A percentile compares a stretch with the other conserved stretches of the same genome.
Evolutionary conservation across 2,888 invertebrate species (phyloP).

Genomic region (Dendrolimus pini): DNA sequence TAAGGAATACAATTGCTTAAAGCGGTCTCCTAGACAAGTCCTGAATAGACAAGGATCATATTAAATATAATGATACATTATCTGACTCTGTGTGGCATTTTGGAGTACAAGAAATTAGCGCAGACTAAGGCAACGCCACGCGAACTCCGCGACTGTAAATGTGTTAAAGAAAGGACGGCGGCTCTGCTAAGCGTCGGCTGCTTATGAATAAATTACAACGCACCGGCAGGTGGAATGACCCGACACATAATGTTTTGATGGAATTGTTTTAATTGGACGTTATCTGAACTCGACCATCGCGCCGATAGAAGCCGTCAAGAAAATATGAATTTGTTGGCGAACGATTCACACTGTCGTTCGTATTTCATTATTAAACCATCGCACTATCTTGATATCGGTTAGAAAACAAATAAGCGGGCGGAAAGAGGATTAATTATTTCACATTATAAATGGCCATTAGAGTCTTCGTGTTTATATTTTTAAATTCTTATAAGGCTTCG

Average conservation of each 20-base stretch:
- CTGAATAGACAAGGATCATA: too few species aligned
- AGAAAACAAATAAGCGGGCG: constrained; percentile 54
- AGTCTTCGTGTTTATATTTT: background rate
- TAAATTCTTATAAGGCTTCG: background rate
- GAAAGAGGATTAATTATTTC: constrained; percentile 36
- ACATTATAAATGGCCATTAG: constrained; percentile 18
- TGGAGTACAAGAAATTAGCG: too few species aligned
- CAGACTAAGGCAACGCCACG: constrained; percentile 2
- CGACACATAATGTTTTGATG: constrained; percentile 75
- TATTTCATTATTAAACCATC: constrained; percentile 38
- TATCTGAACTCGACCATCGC: constrained; percentile 62
- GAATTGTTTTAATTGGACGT: constrained; percentile 75
- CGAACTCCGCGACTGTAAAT: background rate
- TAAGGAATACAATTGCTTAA: too few species aligned
- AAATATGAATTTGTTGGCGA: constrained; percentile 62
- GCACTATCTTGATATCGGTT: constrained; percentile 38
- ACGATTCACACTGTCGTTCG: constrained; percentile 57
- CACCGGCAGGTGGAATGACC: constrained; percentile 73
- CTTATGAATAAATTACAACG: constrained; percentile 71
- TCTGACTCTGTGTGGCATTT: too few species aligned
- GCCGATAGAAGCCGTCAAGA: constrained; percentile 48
- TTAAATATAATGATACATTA: too few species aligned
- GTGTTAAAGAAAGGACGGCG: constrained; percentile 16
- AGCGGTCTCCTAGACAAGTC: too few species aligned
- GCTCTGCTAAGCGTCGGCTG: constrained; percentile 39